These are phyloP conservation scores for Centrocercus urophasianus DNA, from an alignment of 2,113 vertebrate species.

Conservation along the genomic window DNA sequence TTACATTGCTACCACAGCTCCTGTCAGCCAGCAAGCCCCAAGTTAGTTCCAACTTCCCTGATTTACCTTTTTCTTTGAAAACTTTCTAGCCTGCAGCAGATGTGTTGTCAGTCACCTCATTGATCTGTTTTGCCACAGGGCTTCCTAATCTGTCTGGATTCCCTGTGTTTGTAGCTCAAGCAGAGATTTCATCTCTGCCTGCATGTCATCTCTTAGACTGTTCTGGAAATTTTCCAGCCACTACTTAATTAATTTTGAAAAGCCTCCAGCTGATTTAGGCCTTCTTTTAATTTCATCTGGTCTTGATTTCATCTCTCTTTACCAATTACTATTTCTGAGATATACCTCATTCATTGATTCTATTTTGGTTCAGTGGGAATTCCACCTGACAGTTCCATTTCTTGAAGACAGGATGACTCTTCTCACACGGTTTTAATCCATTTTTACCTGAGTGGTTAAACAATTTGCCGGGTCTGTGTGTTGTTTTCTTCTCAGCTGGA, in stretches of 20 bases:
- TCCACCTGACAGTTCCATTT: slow-evolving; percentile 8
- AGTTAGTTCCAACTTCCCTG: slow-evolving; percentile 10
- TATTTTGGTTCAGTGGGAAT: slow-evolving; percentile 53
- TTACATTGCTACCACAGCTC: background rate
- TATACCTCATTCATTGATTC: slow-evolving; percentile 12
- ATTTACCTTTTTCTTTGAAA: slow-evolving; percentile 38
- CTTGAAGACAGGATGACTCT: slow-evolving; percentile 4
- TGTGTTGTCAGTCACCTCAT: slow-evolving; percentile 47
- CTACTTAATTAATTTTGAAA: slow-evolving; percentile 67
- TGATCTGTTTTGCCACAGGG: slow-evolving; percentile 58
- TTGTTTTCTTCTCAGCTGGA: slow-evolving; percentile 61
- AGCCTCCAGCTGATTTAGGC: slow-evolving; percentile 66
- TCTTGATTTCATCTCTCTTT: slow-evolving; percentile 59
- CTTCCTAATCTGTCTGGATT: slow-evolving; percentile 58
- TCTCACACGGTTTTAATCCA: slow-evolving; percentile 35
- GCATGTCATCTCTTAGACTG: slow-evolving; percentile 34
- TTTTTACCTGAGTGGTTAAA: slow-evolving; percentile 65
- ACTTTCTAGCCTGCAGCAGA: slow-evolving; percentile 43
- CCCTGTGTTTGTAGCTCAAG: slow-evolving; percentile 15
- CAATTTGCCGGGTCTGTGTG: slow-evolving; percentile 9
- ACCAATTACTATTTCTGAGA: slow-evolving; percentile 40
- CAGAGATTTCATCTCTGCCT: slow-evolving; percentile 58
- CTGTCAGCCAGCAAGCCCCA: background rate
- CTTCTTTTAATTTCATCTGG: slow-evolving; percentile 62
- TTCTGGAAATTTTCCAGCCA: slow-evolving; percentile 58